Evolutionary conservation across 2,113 vertebrate genomes (phyloP), one percentile per base, ranked within the genome.

Genomic region (Odocoileus virginianus): DNA sequence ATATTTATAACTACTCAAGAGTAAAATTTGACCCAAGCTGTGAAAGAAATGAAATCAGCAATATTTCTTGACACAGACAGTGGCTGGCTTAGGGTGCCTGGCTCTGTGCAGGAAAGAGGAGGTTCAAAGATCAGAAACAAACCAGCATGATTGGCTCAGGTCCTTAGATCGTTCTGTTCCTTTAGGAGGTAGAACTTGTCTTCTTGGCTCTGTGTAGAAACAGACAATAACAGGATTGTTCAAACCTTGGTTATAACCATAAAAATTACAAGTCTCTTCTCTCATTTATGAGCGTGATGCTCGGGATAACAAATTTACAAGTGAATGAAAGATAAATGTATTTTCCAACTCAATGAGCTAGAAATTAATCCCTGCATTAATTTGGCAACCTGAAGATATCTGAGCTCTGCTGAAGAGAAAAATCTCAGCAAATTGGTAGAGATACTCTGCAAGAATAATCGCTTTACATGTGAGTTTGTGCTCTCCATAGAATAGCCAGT

Each of bases 221-320:
- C 50, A 93, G 92, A 92, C 92, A 94, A 95, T 91, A 87, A 85
- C 0, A 6, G 40, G 30, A 96, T 92, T 96, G 90, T 96, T 97
- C 74, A n/a, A 76, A 84, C 23, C 8, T 16, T 92, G 57, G 67
- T 94, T 52, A 87, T 88, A 78, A 86, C 55, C 76, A 52, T 96
- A 43, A 90, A 86, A 86, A 71, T 92, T 17, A 86, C 12, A 50
- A 84, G 60, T 96, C 57, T 90, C 43, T 71, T 83, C 85, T 95
- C 85, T 98, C 58, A 88, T 60, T 96, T 92, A 91, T 17, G 87
- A 95, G 58, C 15, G 58, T 47, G 55, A 91, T 89, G 60, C 11
- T 36, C 2, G 0, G 74, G 76, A 83, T 93, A 91, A 96, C 64
- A 83, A 47, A 91, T 92, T 87, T 94, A 96, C 40, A 96, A 94